Evolutionary conservation across 2,888 invertebrate genomes (phyloP), one percentile per base, ranked within the genome.

Genomic region (Amblyjoppa fuscipennis): DNA sequence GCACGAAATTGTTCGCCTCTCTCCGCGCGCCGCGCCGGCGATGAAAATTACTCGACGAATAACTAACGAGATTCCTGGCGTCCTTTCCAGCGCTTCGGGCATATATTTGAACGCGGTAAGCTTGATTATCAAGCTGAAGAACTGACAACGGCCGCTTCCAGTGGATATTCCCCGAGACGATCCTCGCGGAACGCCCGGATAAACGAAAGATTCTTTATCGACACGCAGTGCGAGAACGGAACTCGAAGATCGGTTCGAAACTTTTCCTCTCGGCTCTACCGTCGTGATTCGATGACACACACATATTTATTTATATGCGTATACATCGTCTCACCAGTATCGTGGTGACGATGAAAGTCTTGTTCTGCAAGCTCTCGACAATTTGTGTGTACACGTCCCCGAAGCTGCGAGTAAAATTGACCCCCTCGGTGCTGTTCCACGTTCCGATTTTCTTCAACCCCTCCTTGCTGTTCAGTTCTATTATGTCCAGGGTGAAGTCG

Each of bases 271-370:
- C 16, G 3, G 16, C 61, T 25, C 2, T 56, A 53, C 13, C 53
- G 45, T 68, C 5, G 59, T 49, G 38, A 51, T 66, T 68, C 28
- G 41, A 73, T 49, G 25, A 31, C 56, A 28, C 28, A 25, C 9
- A 13, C 28, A 11, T 28, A 59, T 28, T 59, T 20, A 28, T 64
- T 4, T 16, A 34, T 9, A 56, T 25, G 20, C 7, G 16, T 34
- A n/a, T 34, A 16, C 31, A 31, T 53, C 7, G 88, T 94, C 97
- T 96, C 94, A 99, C 99, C 96, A 98, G 94, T 92, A 98, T 97
- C 9, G 98, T 98, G 6, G 98, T 98, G 20, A 99, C 98, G 78
- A 97, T 96, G 86, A 99, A 96, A 0, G 98, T 98, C 94, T 98
- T 98, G 93, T 99, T 99, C 92, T 98, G 98, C 71, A 98, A 95